A percentile compares a stretch with the other conserved stretches of the same genome.
Evolutionary conservation across 2,113 vertebrate genomes (phyloP).

Genomic region (Anolis carolinensis): DNA sequence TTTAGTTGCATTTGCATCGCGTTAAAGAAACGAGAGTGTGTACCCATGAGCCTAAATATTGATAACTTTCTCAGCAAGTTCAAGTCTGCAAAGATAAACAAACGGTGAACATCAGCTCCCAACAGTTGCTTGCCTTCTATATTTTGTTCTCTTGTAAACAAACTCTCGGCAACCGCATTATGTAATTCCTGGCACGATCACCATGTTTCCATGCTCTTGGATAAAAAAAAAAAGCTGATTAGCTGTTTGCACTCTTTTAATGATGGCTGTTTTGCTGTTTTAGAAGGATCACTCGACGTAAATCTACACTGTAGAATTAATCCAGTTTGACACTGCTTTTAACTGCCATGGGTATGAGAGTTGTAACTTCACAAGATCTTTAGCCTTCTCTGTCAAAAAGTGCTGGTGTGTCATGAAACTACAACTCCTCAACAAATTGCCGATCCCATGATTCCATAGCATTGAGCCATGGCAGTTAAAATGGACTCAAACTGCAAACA

Average conservation of each 20-base stretch:
- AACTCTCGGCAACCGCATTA: conserved; percentile 6
- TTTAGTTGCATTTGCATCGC: conserved; percentile 39
- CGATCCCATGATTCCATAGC: no score
- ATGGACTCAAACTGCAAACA: no score
- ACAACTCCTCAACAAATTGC: no score
- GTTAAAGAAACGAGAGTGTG: not conserved
- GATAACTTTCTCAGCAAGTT: not conserved
- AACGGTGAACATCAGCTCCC: not conserved
- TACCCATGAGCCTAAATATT: not conserved
- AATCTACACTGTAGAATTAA: no score
- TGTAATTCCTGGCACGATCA: conserved; percentile 34
- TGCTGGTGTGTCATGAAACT: no score
- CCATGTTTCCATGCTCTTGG: conserved; percentile 26
- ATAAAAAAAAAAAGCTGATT: not conserved
- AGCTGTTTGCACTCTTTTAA: conserved; percentile 22
- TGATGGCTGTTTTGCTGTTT: not conserved
- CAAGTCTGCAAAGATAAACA: conserved; percentile 10
- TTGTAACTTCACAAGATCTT: no score
- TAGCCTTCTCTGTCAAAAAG: no score
- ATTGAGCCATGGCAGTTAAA: no score
- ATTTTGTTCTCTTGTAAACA: conserved; percentile 34
- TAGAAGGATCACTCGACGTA: not conserved
- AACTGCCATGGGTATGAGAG: no score
- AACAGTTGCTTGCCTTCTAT: conserved; percentile 31
- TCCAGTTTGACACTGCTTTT: no score